Evolutionary conservation across 2,888 invertebrate genomes (phyloP).

Genomic region (Asteroscopus sphinx): DNA sequence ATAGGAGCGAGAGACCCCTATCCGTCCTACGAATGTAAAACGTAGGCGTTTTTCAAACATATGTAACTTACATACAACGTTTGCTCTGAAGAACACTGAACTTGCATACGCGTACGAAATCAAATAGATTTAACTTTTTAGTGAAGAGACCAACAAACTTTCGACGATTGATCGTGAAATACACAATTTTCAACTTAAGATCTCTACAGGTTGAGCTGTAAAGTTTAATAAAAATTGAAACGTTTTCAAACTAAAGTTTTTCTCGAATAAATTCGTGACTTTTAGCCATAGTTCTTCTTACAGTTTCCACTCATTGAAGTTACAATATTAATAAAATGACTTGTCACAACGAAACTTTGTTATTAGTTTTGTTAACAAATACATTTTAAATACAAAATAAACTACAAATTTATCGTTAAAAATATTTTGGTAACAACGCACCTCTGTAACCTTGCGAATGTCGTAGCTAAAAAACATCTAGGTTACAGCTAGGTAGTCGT

Average conservation of each 20-base stretch:
- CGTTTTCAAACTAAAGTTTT: conserved; percentile 24
- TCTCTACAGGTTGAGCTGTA: neutral
- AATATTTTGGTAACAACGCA: neutral
- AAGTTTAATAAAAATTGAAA: conserved; percentile 17
- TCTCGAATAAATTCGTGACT: conserved; percentile 12
- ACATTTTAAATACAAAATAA: too few relatives aligned
- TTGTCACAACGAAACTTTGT: conserved; percentile 22
- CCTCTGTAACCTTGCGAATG: conserved; percentile 15
- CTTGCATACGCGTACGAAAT: conserved; percentile 25
- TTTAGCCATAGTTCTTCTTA: conserved; percentile 6
- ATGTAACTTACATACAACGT: conserved; percentile 33
- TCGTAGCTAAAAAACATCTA: conserved; percentile 11
- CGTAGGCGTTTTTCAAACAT: conserved; percentile 51
- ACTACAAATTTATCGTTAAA: neutral
- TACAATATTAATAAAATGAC: conserved; percentile 12
- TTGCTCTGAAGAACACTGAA: conserved; percentile 19
- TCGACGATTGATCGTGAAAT: conserved; percentile 24
- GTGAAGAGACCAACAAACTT: conserved; percentile 18
- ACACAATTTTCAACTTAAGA: conserved; percentile 21
- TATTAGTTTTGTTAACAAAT: too few relatives aligned
- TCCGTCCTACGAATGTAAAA: conserved; percentile 46
- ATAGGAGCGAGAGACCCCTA: conserved; percentile 32
- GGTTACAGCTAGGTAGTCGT: conserved; percentile 9
- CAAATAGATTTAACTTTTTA: conserved; percentile 30
- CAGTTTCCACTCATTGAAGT: conserved; percentile 19